Evolutionary conservation across 1,140 invertebrate genomes (phyloP), one percentile per base, ranked within the genome.

Genomic region (Batillaria attramentaria): DNA sequence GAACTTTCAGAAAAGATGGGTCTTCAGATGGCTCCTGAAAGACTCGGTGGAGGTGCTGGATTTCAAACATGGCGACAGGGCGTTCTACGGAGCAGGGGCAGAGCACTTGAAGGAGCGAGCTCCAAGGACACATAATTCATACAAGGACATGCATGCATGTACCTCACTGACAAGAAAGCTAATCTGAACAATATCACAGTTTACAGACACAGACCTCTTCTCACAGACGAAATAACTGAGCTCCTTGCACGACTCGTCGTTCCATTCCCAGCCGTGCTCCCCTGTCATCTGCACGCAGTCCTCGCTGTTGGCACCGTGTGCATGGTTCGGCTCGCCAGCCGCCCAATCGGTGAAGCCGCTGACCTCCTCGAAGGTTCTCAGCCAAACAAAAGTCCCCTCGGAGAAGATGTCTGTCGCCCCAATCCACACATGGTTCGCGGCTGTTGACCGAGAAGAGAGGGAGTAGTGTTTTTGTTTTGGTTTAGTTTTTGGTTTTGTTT

Each of bases 141-240:
- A n/a, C n/a, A n/a, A n/a, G n/a, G n/a, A n/a, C n/a, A n/a, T n/a
- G n/a, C n/a, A n/a, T n/a, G n/a, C n/a, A n/a, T n/a, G n/a, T n/a
- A n/a, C n/a, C n/a, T n/a, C n/a, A n/a, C n/a, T n/a, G n/a, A n/a
- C n/a, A n/a, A n/a, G n/a, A n/a, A n/a, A n/a, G n/a, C n/a, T n/a
- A n/a, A n/a, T n/a, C n/a, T n/a, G n/a, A n/a, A n/a, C n/a, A n/a
- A n/a, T n/a, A n/a, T n/a, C n/a, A n/a, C n/a, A n/a, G n/a, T n/a
- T n/a, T n/a, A n/a, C n/a, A n/a, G n/a, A n/a, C n/a, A n/a, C n/a
- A 28, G 8, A 72, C 72, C 72, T 35, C 46, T 18, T 73, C 57
- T 73, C 72, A 31, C 72, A 73, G 46, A 73, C 46, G 33, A 73
- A 73, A 50, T 73, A 73, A 35, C 46, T 37, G 16, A 8, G 1